phyloP scores from a whole-genome alignment of 2,797 vertebrate species.

The Pipistrellus pipistrellus region DNA sequence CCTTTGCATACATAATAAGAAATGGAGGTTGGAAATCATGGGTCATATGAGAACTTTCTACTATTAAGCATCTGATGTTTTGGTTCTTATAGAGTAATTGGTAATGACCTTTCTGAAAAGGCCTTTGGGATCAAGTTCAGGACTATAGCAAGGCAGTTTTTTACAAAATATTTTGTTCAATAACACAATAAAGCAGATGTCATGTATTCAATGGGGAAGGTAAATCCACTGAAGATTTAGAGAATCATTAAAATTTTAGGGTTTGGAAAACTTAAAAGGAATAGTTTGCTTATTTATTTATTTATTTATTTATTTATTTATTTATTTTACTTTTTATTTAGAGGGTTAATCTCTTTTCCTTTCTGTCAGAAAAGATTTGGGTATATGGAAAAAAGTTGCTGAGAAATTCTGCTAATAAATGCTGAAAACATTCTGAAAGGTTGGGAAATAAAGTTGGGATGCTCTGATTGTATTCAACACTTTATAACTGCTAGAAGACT shows the following conservation, averaged over 20 bases:
- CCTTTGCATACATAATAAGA: background rate
- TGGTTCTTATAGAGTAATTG: background rate
- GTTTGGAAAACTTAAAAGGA: background rate
- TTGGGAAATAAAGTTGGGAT: background rate
- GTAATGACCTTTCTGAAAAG: background rate
- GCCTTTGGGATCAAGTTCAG: background rate
- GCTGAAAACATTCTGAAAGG: constrained; percentile 3
- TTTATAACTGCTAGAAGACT: background rate
- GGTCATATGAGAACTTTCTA: background rate
- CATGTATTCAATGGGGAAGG: background rate
- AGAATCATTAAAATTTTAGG: background rate
- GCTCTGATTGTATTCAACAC: background rate
- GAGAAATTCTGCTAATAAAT: background rate
- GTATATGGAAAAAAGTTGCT: background rate
- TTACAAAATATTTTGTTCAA: background rate
- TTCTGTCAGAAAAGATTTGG: background rate
- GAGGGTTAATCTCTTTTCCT: background rate
- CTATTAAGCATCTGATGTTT: background rate
- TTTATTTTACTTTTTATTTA: background rate
- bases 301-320: background rate
- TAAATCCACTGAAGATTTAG: background rate
- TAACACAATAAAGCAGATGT: background rate
- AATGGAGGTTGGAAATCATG: background rate
- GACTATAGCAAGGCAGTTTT: background rate
- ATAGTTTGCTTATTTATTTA: background rate